These are phyloP conservation scores for Drosophila acutilabella DNA, from an alignment of 2,888 invertebrate species.

Conservation along the genomic window DNA sequence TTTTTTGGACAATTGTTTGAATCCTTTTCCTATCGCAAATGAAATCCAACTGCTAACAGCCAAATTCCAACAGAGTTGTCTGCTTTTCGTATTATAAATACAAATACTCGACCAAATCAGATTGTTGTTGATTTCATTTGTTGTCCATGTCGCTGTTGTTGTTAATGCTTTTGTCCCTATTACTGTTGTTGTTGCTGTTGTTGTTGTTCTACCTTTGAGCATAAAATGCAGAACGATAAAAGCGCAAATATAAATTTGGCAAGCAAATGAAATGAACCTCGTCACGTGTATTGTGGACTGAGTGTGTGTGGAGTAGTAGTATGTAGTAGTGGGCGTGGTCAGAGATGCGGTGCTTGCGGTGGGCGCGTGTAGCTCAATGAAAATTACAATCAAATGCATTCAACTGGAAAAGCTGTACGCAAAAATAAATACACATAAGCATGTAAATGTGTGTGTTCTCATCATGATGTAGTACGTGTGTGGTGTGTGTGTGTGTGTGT, in stretches of 20 bases:
- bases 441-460: slow-evolving; percentile 27
- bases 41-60: background rate
- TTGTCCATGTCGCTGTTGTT: slow-evolving; percentile 20
- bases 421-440: slow-evolving; percentile 74
- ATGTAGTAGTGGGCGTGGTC: slow-evolving; percentile 26
- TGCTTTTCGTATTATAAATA: slow-evolving; percentile 44
- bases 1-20: no score
- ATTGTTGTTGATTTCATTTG: slow-evolving; percentile 30
- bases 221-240: slow-evolving; percentile 60
- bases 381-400: slow-evolving; percentile 81
- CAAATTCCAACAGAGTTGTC: slow-evolving; percentile 12
- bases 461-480: background rate
- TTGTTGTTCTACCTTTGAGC: slow-evolving; percentile 66
- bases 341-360: slow-evolving; percentile 37
- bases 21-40: background rate
- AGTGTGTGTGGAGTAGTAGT: background rate
- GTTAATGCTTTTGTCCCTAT: slow-evolving; percentile 13
- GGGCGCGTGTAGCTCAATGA: slow-evolving; percentile 55
- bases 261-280: slow-evolving; percentile 69
- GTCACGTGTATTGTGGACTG: slow-evolving; percentile 46
- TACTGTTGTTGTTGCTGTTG: slow-evolving; percentile 25
- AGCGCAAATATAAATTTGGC: slow-evolving; percentile 62
- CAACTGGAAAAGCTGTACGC: slow-evolving; percentile 76
- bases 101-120: slow-evolving; percentile 48
- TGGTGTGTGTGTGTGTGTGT: slow-evolving; percentile 36